Base-by-base conservation (phyloP, 2,113 vertebrate species). In the Conger conger region DNA sequence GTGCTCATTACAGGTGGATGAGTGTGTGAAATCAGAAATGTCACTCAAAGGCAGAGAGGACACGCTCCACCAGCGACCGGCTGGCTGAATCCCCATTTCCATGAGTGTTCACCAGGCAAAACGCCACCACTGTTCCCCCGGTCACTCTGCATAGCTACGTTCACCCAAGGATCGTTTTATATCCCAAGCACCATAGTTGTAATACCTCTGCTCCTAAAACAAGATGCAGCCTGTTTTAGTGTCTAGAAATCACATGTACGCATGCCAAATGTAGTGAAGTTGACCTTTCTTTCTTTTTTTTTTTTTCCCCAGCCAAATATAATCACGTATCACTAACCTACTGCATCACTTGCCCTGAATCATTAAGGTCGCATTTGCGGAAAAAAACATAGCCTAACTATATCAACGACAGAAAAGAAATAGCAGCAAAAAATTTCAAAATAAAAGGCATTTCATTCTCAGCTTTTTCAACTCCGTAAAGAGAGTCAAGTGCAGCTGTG, bases 381-480 rank as follows among this genome's bases (percentile, higher is more conserved):
- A 81, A 42, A 40, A 57, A 23, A 42, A 79, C 42, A 30, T 45
- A 20, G 50, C 27, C 53, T 76, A 50, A 18, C 30, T 42, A 85
- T 30, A 42, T 36, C 27, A 79, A 27, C 35, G 27, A 45, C 27
- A 81, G 23, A 33, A 45, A 76, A 83, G 54, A 36, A 27, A 60
- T 86, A 86, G 85, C 80, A 86, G 85, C 85, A 82, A 82, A 82
- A 84, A 53, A 36, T 68, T 18, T 77, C 38, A n/a, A 86, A 82
- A 79, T 86, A 27, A 86, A 79, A 82, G 80, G 73, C 80, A 78
- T 82, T 57, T 82, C 35, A 11, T 78, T 35, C 78, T 53, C 37
- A 77, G 76, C 40, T 78, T 42, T 78, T 42, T 35, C 68, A 78
- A 82, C 82, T 60, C 60, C 20, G 9, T 17, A 33, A 30, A 20